Evolutionary conservation across 2,888 invertebrate genomes (phyloP), one percentile per base, ranked within the genome.

Genomic region (Miltochrista miniata): DNA sequence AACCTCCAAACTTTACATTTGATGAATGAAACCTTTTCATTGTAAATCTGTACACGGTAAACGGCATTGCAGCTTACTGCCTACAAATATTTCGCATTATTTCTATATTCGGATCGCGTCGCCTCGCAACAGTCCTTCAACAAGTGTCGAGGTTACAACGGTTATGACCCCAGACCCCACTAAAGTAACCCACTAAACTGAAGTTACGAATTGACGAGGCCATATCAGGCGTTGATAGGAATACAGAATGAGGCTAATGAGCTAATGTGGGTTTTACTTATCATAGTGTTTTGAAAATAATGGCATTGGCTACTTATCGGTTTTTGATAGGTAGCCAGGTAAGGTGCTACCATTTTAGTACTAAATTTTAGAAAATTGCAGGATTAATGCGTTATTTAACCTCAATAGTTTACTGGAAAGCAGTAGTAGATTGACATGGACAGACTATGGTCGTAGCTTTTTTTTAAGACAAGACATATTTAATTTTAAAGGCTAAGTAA

Each of bases 31-130:
- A 12, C 14, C 5, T 31, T 42, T 13, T 65, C 60, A 63, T 61
- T 65, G 57, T 59, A 56, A 58, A 52, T 31, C 38, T 51, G 42
- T 37, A 34, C 44, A 15, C 49, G 45, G 49, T 53, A 47, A 56
- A 58, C 68, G 74, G 58, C 74, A 77, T 74, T 80, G 76, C 68
- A 72, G 57, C 51, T 56, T n/a, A 3, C 10, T 50, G 44, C 53
- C 57, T 52, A 48, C 45, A 35, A 12, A 47, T 54, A 59, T 63
- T 64, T 60, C 47, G 45, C 51, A 53, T 69, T 59, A 62, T 47
- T 59, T 64, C 65, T 66, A 64, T 65, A 81, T 79, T 76, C 77
- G 52, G 42, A 45, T 48, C 78, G 75, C 76, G 76, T 48, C 13
- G 14, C 48, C 36, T 56, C 55, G 49, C 50, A 48, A 56, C 48